Evolutionary conservation across 2,113 vertebrate genomes (phyloP), one percentile per base, ranked within the genome.

Genomic region (Rhinogobius similis): DNA sequence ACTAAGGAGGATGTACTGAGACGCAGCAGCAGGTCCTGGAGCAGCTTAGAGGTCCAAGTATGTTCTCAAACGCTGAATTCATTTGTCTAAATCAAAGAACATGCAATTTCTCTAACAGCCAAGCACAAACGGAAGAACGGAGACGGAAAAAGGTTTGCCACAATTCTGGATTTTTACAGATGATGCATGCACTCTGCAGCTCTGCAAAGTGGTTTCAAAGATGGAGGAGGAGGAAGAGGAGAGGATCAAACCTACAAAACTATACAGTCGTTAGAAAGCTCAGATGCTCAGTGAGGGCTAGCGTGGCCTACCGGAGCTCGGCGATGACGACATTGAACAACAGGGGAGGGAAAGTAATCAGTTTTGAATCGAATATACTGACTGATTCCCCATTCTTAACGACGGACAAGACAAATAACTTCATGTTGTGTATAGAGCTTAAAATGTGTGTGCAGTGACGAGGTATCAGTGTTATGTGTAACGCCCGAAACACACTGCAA

Each of bases 101-200:
- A 87, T 86, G 85, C 89, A 62, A 79, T 32, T 55, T 79, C 72
- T 85, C 72, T 58, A 67, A 88, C 77, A 86, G 78, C 86, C 86
- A 87, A 84, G 83, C 67, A 68, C 36, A 73, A 61, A 68, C 43
- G 68, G 62, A 68, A 71, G 74, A 72, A 70, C 79, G 26, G 61
- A 83, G 67, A 50, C 8, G 8, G 61, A 29, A 75, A 65, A 81
- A 78, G 21, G 76, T 53, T 61, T 48, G 32, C 65, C 36, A 70
- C 46, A 23, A 46, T 72, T 80, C 70, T 58, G 72, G 69, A 67
- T 92, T 90, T 91, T 87, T 93, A 93, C 91, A 92, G 67, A 89
- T 68, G 80, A 81, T 53, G 65, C 87, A 90, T 90, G 87, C 84
- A 23, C 10, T 76, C 80, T 87, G 71, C 64, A 87, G 68, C 70